phyloP scores from a whole-genome alignment of 2,888 invertebrate genomes.

The Amblyjoppa fuscipennis region DNA sequence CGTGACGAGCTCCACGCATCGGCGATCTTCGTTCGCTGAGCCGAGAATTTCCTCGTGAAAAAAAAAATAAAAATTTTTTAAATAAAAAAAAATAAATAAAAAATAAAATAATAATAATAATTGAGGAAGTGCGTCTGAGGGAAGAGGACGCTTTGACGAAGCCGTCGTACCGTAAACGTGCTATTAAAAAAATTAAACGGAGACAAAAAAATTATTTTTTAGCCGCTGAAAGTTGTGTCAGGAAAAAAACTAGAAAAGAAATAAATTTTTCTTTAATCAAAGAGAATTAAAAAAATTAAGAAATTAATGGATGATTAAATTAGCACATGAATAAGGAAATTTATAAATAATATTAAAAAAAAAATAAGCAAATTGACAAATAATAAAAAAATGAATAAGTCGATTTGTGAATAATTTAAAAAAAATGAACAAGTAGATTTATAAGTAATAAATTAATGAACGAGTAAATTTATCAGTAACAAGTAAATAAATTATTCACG shows the following conservation, averaged over 20 bases:
- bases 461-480: no score
- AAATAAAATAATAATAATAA: not conserved
- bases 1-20: slow-evolving; percentile 62
- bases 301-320: no score
- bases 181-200: slow-evolving; percentile 1
- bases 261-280: not conserved
- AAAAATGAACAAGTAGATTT: no score
- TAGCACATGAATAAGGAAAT: no score
- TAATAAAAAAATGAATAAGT: no score
- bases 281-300: no score
- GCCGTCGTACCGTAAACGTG: slow-evolving; percentile 18
- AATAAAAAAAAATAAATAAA: no score
- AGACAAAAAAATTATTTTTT: not conserved
- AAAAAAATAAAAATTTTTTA: no score
- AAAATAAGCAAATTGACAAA: not conserved
- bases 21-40: slow-evolving; percentile 33
- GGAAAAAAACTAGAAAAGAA: no score
- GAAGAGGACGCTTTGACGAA: slow-evolving; percentile 61
- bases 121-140: slow-evolving; percentile 14
- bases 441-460: no score
- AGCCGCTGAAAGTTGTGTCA: not conserved
- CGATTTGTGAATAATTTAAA: no score
- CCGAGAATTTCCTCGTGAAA: not conserved
- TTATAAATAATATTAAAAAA: not conserved
- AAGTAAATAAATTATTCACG: slow-evolving; percentile 50